phyloP scores from a whole-genome alignment of 2,888 invertebrate genomes.

The Hyles lineata region DNA sequence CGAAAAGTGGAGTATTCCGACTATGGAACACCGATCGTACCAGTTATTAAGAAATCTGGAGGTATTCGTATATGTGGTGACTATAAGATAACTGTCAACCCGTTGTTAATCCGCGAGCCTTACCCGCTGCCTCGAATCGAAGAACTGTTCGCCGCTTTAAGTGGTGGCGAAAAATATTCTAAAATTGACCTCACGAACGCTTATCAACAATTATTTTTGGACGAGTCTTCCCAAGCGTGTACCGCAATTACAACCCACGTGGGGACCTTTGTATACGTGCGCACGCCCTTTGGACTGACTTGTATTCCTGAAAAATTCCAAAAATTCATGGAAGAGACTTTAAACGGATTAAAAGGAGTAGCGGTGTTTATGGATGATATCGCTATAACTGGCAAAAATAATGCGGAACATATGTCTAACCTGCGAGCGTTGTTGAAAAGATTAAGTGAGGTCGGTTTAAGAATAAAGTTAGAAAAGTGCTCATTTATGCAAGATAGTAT shows the following conservation, averaged over 20 bases:
- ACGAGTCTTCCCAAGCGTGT: background rate
- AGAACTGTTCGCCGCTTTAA: constrained; percentile 42
- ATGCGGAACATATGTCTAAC: constrained; percentile 26
- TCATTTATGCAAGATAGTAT: constrained; percentile 40
- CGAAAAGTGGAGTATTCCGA: constrained; percentile 44
- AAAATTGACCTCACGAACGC: constrained; percentile 45
- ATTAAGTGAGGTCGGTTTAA: constrained; percentile 37
- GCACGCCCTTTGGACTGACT: constrained; percentile 1
- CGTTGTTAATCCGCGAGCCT: constrained; percentile 38
- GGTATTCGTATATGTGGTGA: constrained; percentile 39
- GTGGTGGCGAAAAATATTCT: constrained; percentile 41
- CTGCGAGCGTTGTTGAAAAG: constrained; percentile 35
- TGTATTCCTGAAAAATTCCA: background rate
- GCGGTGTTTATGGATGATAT: constrained; percentile 34
- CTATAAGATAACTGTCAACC: constrained; percentile 42
- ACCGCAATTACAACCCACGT: too few species aligned
- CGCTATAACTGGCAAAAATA: constrained; percentile 18
- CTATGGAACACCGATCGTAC: constrained; percentile 42
- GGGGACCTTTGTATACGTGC: background rate
- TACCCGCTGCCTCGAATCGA: constrained; percentile 42
- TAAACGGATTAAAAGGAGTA: too few species aligned
- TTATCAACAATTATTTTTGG: constrained; percentile 38
- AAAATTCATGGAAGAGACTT: background rate
- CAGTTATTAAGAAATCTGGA: constrained; percentile 22
- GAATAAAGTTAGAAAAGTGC: constrained; percentile 41